These are phyloP conservation scores for Anoplopoma fimbria DNA, from an alignment of 2,113 vertebrate genomes.

Conservation along the genomic window DNA sequence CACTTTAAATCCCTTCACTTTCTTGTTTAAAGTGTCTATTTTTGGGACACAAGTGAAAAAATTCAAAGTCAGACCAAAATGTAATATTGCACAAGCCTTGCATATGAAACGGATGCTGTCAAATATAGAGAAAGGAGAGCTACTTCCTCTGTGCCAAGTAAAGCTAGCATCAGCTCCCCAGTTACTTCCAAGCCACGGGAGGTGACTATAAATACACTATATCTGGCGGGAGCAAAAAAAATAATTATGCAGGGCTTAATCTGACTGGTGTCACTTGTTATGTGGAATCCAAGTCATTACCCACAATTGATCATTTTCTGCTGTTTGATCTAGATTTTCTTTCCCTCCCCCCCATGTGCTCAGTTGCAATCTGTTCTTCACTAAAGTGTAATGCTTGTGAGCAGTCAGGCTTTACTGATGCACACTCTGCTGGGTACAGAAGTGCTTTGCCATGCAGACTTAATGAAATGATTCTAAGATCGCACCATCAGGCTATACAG, in stretches of 20 bases:
- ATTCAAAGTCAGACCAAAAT: slow-evolving; percentile 31
- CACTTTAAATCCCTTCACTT: neutral
- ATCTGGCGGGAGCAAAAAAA: neutral
- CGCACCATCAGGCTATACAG: slow-evolving; percentile 14
- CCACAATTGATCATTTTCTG: slow-evolving; percentile 21
- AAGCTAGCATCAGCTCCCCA: slow-evolving; percentile 30
- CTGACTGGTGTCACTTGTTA: slow-evolving; percentile 10
- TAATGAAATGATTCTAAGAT: slow-evolving; percentile 45
- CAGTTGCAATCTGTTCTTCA: slow-evolving; percentile 29
- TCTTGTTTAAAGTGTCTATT: slow-evolving; percentile 23
- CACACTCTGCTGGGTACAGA: slow-evolving; percentile 45
- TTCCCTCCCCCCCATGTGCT: neutral
- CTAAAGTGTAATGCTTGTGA: slow-evolving; percentile 18
- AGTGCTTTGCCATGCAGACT: slow-evolving; percentile 30
- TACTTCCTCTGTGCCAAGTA: slow-evolving; percentile 57
- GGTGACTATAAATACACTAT: slow-evolving; percentile 45
- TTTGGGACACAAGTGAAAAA: slow-evolving; percentile 18
- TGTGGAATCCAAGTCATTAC: slow-evolving; percentile 20
- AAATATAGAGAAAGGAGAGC: slow-evolving; percentile 69
- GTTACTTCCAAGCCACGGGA: slow-evolving; percentile 21
- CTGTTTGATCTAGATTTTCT: neutral
- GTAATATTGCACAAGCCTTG: slow-evolving; percentile 40
- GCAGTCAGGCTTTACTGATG: slow-evolving; percentile 40
- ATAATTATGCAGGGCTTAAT: slow-evolving; percentile 31
- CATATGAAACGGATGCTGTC: slow-evolving; percentile 53